Evolutionary conservation across 1,140 invertebrate species (phyloP).

Genomic region (Drosophila neocordata): DNA sequence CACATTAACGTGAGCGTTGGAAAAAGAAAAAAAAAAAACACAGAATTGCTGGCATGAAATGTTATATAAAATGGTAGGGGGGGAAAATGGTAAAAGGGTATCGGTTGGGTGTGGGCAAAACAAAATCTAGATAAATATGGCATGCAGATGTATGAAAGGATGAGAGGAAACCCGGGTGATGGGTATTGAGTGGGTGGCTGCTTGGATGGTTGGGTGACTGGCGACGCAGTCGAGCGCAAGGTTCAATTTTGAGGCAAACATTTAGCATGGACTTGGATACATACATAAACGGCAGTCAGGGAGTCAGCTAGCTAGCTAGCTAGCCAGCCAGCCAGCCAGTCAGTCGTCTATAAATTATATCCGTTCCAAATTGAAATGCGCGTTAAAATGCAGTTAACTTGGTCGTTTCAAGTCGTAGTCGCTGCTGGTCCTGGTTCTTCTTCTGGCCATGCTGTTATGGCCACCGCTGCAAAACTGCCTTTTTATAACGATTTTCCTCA

Average conservation of each 20-base stretch:
- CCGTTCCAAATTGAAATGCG: slow-evolving; percentile 83
- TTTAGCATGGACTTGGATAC: slow-evolving; percentile 37
- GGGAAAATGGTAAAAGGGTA: neutral
- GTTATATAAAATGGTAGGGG: neutral
- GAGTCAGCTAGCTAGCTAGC: neutral
- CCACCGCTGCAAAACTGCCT: slow-evolving; percentile 64
- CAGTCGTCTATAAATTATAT: slow-evolving; percentile 83
- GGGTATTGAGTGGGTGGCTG: neutral
- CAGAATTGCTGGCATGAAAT: slow-evolving; percentile 15
- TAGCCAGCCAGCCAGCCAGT: slow-evolving; percentile 47
- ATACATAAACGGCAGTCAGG: slow-evolving; percentile 41
- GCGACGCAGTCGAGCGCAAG: slow-evolving; percentile 62
- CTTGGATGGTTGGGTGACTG: neutral
- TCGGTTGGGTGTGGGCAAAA: slow-evolving; percentile 35
- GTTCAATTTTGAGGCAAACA: slow-evolving; percentile 77
- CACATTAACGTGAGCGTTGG: slow-evolving; percentile 68
- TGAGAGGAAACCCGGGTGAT: no score
- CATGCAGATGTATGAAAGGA: slow-evolving; percentile 46
- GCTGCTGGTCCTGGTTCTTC: slow-evolving; percentile 36
- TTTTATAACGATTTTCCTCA: slow-evolving; percentile 68
- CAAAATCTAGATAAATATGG: slow-evolving; percentile 80
- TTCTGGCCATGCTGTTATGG: slow-evolving; percentile 73
- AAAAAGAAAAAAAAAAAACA: neutral
- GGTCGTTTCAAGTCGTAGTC: slow-evolving; percentile 49
- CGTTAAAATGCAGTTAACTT: slow-evolving; percentile 83